Evolutionary conservation across 1,140 invertebrate genomes (phyloP), one percentile per base, ranked within the genome.

Genomic region (Eupeodes corollae): DNA sequence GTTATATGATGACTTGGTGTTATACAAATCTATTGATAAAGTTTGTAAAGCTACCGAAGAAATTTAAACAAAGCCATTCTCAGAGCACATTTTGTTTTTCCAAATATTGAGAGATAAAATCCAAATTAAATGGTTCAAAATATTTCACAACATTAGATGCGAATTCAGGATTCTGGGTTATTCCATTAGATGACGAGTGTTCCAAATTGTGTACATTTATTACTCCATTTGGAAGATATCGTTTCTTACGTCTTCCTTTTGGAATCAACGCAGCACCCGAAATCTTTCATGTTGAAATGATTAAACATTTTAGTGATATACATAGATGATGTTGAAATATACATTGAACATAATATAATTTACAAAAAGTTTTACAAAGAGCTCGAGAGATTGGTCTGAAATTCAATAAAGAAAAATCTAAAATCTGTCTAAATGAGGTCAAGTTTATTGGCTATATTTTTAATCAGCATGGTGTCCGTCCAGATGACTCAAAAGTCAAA

Each of bases 61-160:
- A 58, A 69, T 45, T 55, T 75, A 50, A 75, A 75, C 58, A 59
- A 61, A 51, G 52, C 50, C 10, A 64, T 76, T 6, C 53, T 56
- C 41, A 44, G 71, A 39, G 56, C 63, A 42, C 61, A 68, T 50
- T 70, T 63, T 58, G 61, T 55, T 26, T 58, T 73, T 37, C 67
- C 68, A 18, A 68, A 59, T 10, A 52, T 70, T 46, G 66, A 72
- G 63, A 69, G 41, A 49, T 72, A 16, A 61, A 52, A 37, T 46
- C 55, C 18, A 58, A 65, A 49, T 44, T 73, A 34, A 31, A 15
- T 39, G 59, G 61, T 16, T 56, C 63, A 30, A 58, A 59, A 51
- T 57, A 53, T 49, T 73, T 69, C 53, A 59, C 60, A 5, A 63
- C 59, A 10, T 47, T 74, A 16, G 72, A 75, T 57, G 61, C 63